Evolutionary conservation across 2,888 invertebrate species (phyloP), one percentile per base, ranked within the genome.

Genomic region (Apodemia hepburni): DNA sequence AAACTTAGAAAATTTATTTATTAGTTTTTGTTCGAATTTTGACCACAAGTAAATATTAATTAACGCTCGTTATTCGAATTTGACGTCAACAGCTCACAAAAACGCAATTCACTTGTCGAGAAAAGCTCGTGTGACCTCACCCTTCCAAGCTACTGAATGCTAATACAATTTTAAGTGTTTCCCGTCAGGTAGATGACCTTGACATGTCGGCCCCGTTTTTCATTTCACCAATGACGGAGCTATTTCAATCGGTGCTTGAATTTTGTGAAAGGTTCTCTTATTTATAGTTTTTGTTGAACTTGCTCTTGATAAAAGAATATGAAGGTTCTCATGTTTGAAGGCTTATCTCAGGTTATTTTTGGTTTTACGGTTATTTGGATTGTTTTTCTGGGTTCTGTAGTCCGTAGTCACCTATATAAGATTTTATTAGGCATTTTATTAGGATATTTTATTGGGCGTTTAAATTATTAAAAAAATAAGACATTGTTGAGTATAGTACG

Each of bases 131-230:
- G 7, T 51, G 51, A 51, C 27, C 54, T 54, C 27, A 15, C 54
- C 27, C 54, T 54, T 54, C 54, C 54, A 54, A 54, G 54, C 54
- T 54, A 54, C 54, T 3, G 8, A 17, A 22, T 61, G 45, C 64
- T 64, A 66, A 66, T 61, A 62, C 15, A 35, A 51, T 22, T 64
- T 62, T 62, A 64, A 66, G 58, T 64, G 59, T 47, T 49, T 59
- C 59, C 22, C 49, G 58, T 27, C 63, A 64, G 63, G 61, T 61
- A 58, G 49, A 42, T 17, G 61, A 54, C 62, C 62, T 62, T 62
- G 66, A 61, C 64, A 54, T 38, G 38, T 60, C 17, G 38, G 22
- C 27, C 60, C 38, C 58, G 57, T 64, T 62, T 61, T 61, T 65
- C 60, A 63, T 58, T 64, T 45, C 27, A 22, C 45, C 9, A 54